Evolutionary conservation across 2,888 invertebrate genomes (phyloP).

Genomic region (Thymelicus sylvestris): DNA sequence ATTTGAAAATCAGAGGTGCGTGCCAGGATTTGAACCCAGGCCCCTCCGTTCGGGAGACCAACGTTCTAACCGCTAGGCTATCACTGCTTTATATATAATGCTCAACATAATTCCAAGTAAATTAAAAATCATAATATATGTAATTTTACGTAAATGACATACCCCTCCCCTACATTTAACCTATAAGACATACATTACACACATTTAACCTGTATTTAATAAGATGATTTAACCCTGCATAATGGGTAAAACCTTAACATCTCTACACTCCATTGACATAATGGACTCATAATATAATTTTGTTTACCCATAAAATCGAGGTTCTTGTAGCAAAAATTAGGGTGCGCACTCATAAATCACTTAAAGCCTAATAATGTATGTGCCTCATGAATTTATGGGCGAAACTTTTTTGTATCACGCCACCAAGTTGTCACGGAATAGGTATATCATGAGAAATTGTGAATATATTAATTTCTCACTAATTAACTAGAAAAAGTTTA

Average conservation of each 20-base stretch:
- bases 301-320: slow-evolving; percentile 51
- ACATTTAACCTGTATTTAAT: too few relatives aligned
- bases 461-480: slow-evolving; percentile 35
- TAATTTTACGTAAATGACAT: too few relatives aligned
- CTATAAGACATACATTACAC: too few relatives aligned
- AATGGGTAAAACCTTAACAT: not conserved
- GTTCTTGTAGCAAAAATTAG: slow-evolving; percentile 48
- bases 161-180: too few relatives aligned
- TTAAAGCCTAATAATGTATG: slow-evolving; percentile 38
- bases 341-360: slow-evolving; percentile 46
- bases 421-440: slow-evolving; percentile 30
- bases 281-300: slow-evolving; percentile 58
- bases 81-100: too few relatives aligned
- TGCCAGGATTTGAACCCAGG: too few relatives aligned
- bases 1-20: too few relatives aligned
- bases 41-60: too few relatives aligned
- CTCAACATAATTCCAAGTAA: too few relatives aligned
- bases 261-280: slow-evolving; percentile 43
- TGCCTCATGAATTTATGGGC: slow-evolving; percentile 34
- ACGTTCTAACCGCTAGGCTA: too few relatives aligned
- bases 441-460: slow-evolving; percentile 17
- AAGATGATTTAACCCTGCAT: not conserved
- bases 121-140: too few relatives aligned
- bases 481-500: slow-evolving; percentile 31
- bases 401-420: slow-evolving; percentile 35